A percentile compares a stretch with the other conserved stretches of the same genome.
Conservation (phyloP, 2,113 vertebrate genomes). For the Todiramphus chloris region DNA sequence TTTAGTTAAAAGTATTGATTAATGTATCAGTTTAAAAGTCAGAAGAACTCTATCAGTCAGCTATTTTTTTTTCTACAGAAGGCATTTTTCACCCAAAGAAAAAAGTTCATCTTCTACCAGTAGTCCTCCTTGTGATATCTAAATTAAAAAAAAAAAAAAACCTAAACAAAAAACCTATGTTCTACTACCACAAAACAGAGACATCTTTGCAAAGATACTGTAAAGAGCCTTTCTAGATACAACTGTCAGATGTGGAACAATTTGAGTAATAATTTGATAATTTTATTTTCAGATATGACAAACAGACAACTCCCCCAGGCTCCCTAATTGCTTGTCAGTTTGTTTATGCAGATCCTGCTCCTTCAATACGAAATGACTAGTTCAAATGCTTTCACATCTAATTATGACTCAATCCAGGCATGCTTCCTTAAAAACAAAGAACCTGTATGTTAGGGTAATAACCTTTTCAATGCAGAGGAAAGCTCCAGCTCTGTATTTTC, state of each 20-base stretch:
- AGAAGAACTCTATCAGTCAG: background rate
- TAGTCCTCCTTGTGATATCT: background rate
- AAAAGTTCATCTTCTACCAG: background rate
- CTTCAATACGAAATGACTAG: background rate
- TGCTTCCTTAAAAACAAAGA: constrained; percentile 23
- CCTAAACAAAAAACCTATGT: background rate
- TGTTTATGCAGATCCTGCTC: constrained; percentile 40
- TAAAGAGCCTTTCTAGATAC: background rate
- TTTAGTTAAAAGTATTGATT: background rate
- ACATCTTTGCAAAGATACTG: background rate
- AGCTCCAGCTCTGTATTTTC: constrained; percentile 9
- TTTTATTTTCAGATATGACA: constrained; percentile 50
- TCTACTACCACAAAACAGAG: background rate
- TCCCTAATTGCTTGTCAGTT: constrained; percentile 44
- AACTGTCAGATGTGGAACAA: constrained; percentile 6
- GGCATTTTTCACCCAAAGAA: background rate
- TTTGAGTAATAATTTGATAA: constrained; percentile 23
- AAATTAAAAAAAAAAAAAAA: background rate
- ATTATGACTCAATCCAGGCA: constrained; percentile 1
- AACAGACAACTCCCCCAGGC: background rate
- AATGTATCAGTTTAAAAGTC: background rate
- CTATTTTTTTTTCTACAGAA: background rate
- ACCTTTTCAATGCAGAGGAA: background rate
- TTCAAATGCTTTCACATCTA: constrained; percentile 4
- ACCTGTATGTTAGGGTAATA: background rate